Base-by-base conservation (phyloP, 2,113 vertebrate species). In the Notechis scutatus region DNA sequence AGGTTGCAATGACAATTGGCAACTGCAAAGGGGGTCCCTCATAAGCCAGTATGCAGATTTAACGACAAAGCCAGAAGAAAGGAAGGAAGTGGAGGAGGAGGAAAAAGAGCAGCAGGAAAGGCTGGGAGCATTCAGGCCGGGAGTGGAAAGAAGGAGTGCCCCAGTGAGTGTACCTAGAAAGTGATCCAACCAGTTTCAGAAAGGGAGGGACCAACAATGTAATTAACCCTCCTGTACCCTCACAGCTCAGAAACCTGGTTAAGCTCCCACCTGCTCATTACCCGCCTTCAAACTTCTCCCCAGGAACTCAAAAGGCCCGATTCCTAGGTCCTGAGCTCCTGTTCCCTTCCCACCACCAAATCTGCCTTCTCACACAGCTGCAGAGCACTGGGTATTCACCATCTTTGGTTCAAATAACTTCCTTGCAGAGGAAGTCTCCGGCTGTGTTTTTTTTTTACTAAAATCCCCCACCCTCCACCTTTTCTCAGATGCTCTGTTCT, bases 131-230 rank as follows among this genome's bases (percentile, higher is more conserved):
- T 39, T 24, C 24, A 57, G 8, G 56, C 29, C 81, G 21, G 11
- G 45, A 50, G 45, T 86, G 15, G 89, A 42, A 64, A 93, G 74
- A 29, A 93, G 92, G 74, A 90, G 92, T 29, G 88, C 42, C 88
- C 7, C 81, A 54, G 81, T 90, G 29, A 86, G n/a, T 59, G 56
- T 39, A 24, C 56, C 81, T 42, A 47, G 55, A 93, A 93, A 93
- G 92, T 89, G 6, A 89, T 45, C 89, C 56, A 64, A 87, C 92
- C 89, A 93, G 92, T 93, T 93, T 59, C 29, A 59, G 64, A 54
- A 81, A 47, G 90, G 93, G 91, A 85, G 91, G 93, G 56, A 61
- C 55, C n/a, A 42, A 64, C 34, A 81, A 3, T n/a, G 74, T 55
- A 24, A 85, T 92, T 92, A 92, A 92, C 91, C 54, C 87, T 64